A percentile compares a stretch with the other conserved stretches of the same genome.
These are phyloP conservation scores for Picathartes gymnocephalus DNA, from an alignment of 2,113 vertebrate species.

Conservation along the genomic window DNA sequence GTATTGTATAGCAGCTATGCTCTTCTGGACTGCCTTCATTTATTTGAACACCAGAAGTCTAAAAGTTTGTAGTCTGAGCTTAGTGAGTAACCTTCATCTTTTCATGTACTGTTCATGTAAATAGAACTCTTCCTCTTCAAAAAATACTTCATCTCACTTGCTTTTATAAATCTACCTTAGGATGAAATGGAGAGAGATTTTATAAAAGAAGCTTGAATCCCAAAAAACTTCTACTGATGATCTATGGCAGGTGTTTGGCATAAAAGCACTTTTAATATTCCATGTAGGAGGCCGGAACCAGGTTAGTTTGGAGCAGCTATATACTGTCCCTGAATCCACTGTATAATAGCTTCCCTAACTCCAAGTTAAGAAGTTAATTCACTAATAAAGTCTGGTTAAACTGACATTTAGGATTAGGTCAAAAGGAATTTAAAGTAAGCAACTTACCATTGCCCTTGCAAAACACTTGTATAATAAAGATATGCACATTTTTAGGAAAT, in stretches of 20 bases:
- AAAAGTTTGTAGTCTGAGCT: not conserved
- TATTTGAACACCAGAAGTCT: not conserved
- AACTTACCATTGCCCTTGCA: not conserved
- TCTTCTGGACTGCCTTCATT: not conserved
- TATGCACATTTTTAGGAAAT: not conserved
- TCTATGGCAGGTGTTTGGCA: not conserved
- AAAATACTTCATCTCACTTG: not conserved
- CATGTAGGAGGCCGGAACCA: not conserved
- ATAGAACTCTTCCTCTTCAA: not conserved
- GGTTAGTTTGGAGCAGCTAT: not conserved
- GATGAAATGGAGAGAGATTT: not conserved
- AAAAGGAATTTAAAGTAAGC: not conserved
- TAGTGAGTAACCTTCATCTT: not conserved
- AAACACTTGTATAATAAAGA: not conserved
- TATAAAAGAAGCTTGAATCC: not conserved
- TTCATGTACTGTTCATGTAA: not conserved
- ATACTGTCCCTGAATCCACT: not conserved
- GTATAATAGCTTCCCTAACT: not conserved
- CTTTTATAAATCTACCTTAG: not conserved
- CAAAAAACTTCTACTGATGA: not conserved
- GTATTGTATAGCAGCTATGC: not conserved
- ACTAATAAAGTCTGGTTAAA: not conserved
- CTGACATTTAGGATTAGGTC: not conserved
- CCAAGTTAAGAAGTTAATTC: not conserved
- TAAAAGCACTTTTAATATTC: not conserved